Evolutionary conservation across 1,140 invertebrate species (phyloP), one percentile per base, ranked within the genome.

Genomic region (Procambarus virginalis): DNA sequence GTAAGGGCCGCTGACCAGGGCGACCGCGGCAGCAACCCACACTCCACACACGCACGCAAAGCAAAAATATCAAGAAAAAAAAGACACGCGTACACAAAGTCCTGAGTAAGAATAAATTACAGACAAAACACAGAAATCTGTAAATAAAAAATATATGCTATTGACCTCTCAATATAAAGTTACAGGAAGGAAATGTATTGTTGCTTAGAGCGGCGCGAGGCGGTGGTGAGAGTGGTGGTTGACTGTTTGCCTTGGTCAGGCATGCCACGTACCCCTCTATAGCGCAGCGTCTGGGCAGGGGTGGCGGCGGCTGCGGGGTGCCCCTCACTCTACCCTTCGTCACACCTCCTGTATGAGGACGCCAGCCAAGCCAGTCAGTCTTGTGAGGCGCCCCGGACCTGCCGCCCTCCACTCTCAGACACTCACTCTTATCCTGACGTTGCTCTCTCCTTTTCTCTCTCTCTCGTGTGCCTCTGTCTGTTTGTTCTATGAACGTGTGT

Each of bases 391-490:
- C 77, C 64, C 86, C n/a, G 78, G 46, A 46, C 34, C 68, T 34
- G 58, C 58, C 81, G 34, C 75, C 49, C 51, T 64, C 82, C 55
- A 45, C 9, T 48, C 22, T 49, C 58, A 70, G 68, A 84, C 51
- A 84, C 86, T 49, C 78, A 73, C 82, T 89, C 73, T 84, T 70
- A 89, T 84, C 82, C 75, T 89, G 70, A 83, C 64, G 45, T 51
- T 77, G 88, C 51, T 89, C 88, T 84, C 82, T 89, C 82, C 86
- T 83, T 91, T 91, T 91, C 88, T 89, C 81, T 77, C 76, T 70
- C 80, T 76, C 80, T 76, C 49, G 80, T 77, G 80, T 76, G 68
- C 45, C 51, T 78, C 6, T 73, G 82, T 6, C 34, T 70, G 46
- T 84, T 22, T 49, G 46, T 73, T 2, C 34, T 51, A n/a, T 70